These are phyloP conservation scores for Empis stercorea DNA, from an alignment of 2,888 invertebrate genomes.

Conservation along the genomic window DNA sequence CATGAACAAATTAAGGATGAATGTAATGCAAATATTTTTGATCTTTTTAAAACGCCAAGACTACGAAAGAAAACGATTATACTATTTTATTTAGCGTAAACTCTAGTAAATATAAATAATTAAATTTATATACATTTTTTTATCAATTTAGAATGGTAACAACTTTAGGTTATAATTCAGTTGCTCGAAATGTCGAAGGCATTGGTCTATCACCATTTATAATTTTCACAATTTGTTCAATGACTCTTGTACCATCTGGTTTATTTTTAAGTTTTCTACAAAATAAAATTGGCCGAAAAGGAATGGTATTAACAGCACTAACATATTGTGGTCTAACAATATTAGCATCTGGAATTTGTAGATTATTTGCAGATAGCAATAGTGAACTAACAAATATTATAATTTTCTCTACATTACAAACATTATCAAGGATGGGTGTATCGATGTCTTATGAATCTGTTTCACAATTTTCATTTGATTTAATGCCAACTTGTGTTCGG, in stretches of 20 bases:
- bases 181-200: conserved; percentile 38
- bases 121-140: no score
- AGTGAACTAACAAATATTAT: conserved; percentile 21
- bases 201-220: conserved; percentile 36
- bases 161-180: conserved; percentile 40
- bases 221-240: conserved; percentile 36
- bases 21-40: conserved; percentile 17
- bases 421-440: conserved; percentile 39
- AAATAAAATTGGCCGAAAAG: conserved; percentile 28
- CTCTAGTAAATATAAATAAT: no score
- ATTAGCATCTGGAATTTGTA: conserved; percentile 28
- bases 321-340: conserved; percentile 36
- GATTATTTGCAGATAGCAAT: neutral
- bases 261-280: conserved; percentile 21
- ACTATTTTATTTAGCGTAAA: conserved; percentile 41
- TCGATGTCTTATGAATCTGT: conserved; percentile 44
- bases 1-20: neutral
- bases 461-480: conserved; percentile 43
- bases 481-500: conserved; percentile 43
- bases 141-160: conserved; percentile 40
- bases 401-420: conserved; percentile 30
- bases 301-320: conserved; percentile 36
- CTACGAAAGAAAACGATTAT: conserved; percentile 36
- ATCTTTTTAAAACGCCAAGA: conserved; percentile 36
- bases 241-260: conserved; percentile 38